Conservation (phyloP, 2,113 vertebrate species). For the Sturnus vulgaris region DNA sequence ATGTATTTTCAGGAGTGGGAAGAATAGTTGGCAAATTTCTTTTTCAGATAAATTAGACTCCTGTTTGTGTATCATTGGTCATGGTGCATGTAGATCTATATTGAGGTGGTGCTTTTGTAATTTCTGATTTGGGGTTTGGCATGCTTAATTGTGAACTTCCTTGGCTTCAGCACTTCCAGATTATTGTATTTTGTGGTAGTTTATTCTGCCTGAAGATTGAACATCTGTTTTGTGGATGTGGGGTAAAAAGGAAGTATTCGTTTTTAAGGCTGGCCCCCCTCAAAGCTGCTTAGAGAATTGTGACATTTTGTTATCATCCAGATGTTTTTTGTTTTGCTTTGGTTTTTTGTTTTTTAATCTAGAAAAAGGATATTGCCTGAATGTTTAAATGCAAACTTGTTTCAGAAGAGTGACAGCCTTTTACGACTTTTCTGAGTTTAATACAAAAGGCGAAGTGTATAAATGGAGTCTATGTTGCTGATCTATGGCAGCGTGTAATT, state of each 20-base stretch:
- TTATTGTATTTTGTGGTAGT: slow-evolving; percentile 43
- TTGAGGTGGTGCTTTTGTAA: slow-evolving; percentile 6
- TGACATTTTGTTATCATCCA: slow-evolving; percentile 31
- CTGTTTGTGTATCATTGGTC: not conserved
- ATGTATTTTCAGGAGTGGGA: not conserved
- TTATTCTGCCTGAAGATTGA: slow-evolving; percentile 46
- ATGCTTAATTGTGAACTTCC: slow-evolving; percentile 37
- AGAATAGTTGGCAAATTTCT: not conserved
- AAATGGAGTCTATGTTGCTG: not conserved
- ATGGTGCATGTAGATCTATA: not conserved
- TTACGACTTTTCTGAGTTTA: not conserved
- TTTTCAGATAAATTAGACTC: slow-evolving; percentile 49
- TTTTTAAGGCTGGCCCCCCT: not conserved
- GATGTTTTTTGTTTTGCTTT: not conserved
- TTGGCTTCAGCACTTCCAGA: slow-evolving; percentile 23
- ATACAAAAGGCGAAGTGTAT: not conserved
- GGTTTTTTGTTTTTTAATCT: not conserved
- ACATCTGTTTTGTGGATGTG: slow-evolving; percentile 11
- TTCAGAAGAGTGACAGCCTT: not conserved
- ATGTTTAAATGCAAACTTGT: not conserved
- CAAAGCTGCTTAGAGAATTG: slow-evolving; percentile 13
- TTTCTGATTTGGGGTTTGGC: slow-evolving; percentile 31
- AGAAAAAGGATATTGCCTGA: not conserved
- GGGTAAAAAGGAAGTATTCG: not conserved
- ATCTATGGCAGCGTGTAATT: not conserved